Conservation (phyloP, 2,888 invertebrate genomes). For the Tetragnatha montana region DNA sequence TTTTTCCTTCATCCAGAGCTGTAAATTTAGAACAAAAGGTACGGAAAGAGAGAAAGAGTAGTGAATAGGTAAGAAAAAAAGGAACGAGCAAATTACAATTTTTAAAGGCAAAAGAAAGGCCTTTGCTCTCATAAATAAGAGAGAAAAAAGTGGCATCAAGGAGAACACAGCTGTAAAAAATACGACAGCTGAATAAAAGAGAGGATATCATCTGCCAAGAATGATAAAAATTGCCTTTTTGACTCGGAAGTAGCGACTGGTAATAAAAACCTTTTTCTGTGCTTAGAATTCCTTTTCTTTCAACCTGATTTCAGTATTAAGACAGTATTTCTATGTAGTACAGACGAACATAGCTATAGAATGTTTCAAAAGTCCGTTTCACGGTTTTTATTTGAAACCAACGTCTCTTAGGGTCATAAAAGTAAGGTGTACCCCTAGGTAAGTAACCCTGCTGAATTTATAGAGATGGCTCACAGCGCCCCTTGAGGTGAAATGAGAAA, state of each 20-base stretch:
- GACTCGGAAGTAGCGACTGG: slow-evolving; percentile 5
- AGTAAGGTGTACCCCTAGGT: too few species aligned
- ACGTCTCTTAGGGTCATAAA: too few species aligned
- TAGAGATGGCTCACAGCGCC: too few species aligned
- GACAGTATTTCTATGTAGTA: too few species aligned
- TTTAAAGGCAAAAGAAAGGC: slow-evolving; percentile 31
- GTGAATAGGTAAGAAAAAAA: neutral
- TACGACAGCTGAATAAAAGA: slow-evolving; percentile 41
- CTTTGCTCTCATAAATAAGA: slow-evolving; percentile 40
- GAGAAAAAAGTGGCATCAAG: slow-evolving; percentile 3
- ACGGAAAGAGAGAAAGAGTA: neutral
- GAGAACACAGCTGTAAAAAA: slow-evolving; percentile 38
- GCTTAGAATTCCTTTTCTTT: neutral
- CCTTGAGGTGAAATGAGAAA: too few species aligned
- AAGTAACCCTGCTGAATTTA: too few species aligned
- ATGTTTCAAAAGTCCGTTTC: too few species aligned
- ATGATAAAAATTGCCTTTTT: slow-evolving; percentile 22
- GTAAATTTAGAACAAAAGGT: slow-evolving; percentile 29
- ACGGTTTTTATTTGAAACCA: too few species aligned
- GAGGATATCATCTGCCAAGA: neutral
- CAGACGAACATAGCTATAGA: too few species aligned
- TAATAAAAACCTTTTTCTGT: slow-evolving; percentile 1
- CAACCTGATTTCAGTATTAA: neutral
- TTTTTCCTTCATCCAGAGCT: neutral
- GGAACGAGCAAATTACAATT: slow-evolving; percentile 23